Conservation (phyloP, 2,113 vertebrate species). For the Orthochromis malagaraziensis region DNA sequence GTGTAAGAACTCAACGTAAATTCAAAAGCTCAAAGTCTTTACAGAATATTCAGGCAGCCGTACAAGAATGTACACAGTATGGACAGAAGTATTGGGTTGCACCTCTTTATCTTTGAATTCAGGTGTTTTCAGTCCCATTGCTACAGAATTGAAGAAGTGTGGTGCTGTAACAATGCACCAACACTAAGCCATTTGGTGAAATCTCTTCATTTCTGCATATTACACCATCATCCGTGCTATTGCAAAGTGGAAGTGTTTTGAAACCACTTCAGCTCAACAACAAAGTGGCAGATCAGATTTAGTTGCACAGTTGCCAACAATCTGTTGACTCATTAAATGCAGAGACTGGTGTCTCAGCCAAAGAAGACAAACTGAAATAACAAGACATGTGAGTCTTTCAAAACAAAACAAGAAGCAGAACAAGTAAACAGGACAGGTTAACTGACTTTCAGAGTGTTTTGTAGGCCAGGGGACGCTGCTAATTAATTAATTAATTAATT, state of each 20-base stretch:
- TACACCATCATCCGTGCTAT: background rate
- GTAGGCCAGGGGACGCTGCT: background rate
- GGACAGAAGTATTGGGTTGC: rapidly evolving
- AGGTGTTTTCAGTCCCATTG: background rate
- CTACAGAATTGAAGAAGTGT: background rate
- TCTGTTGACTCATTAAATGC: background rate
- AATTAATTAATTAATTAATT: background rate
- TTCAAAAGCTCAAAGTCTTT: background rate
- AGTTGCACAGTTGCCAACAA: background rate
- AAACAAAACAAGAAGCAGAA: background rate
- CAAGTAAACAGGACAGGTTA: background rate
- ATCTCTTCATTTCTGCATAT: background rate
- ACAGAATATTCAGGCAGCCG: background rate
- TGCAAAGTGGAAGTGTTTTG: background rate
- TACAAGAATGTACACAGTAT: background rate
- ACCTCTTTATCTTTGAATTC: background rate
- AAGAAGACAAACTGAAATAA: background rate
- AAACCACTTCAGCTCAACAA: background rate
- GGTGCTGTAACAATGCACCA: rapidly evolving
- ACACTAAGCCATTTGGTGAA: background rate
- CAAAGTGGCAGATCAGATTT: background rate
- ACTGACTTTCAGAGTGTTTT: background rate
- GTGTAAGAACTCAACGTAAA: background rate
- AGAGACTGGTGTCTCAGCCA: background rate
- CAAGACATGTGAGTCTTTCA: background rate